Evolutionary conservation across 2,888 invertebrate genomes (phyloP), one percentile per base, ranked within the genome.

Genomic region (Erebia palarica): DNA sequence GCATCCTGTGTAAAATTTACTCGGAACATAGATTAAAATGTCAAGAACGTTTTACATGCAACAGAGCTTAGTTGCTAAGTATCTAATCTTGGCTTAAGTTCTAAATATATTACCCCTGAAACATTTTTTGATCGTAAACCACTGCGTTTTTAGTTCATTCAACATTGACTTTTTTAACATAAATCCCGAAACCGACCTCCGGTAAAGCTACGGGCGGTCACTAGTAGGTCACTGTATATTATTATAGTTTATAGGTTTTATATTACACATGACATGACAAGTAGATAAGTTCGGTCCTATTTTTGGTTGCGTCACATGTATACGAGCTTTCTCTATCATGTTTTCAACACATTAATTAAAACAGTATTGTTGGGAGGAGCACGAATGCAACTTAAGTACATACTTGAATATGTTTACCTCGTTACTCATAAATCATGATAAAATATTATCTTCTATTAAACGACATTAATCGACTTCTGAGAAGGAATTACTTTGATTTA

Each of bases 401-500:
- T 21, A 16, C 42, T 36, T 59, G 36, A 9, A 27, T 60, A 42
- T 44, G 36, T 44, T 42, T 16, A 16, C 60, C 18, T 21, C 2
- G 47, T 63, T 49, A 9, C 21, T 18, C 61, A 21, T 63, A 63
- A 63, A 63, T 63, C 63, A 63, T 63, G 14, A 53, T 65, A 65
- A 53, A 36, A 16, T 55, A 53, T 65, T n/a, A 18, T 51, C 64
- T 27, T 16, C 16, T 65, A 65, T 53, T 65, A 53, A 65, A 65
- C 16, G 51, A 55, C 36, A 42, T 65, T 65, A 65, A 65, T 55
- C 53, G 55, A 65, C 53, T 69, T 69, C 64, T 44, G 49, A 27
- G 64, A 69, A 69, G 27, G 69, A 59, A 69, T 65, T 58, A 64
- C 63, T 64, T 64, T 64, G 69, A 69, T 69, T 69, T 64, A 69